A percentile compares a stretch with the other conserved stretches of the same genome.
phyloP scores from a whole-genome alignment of 2,797 vertebrate genomes.

The Mastacembelus armatus region DNA sequence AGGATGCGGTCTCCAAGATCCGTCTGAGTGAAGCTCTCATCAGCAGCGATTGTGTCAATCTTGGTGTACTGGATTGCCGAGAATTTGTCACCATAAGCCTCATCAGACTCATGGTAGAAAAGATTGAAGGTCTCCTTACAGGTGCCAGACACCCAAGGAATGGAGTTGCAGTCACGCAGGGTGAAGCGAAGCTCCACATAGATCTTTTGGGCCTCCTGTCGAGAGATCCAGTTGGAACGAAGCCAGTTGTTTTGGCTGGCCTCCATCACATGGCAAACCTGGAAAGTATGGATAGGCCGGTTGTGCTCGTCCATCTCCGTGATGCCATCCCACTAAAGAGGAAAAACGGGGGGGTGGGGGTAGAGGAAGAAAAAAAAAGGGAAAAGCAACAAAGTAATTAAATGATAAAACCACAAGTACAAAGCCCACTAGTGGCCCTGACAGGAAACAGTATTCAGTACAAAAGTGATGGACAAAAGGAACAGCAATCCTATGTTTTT shows the following conservation, averaged over 20 bases:
- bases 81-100: conserved; percentile 90
- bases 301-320: conserved; percentile 98
- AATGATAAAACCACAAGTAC: not conserved
- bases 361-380: too few relatives aligned
- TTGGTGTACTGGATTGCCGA: conserved; percentile 91
- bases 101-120: conserved; percentile 93
- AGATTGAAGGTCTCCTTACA: conserved; percentile 98
- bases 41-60: conserved; percentile 95
- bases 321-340: conserved; percentile 93
- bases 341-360: too few relatives aligned
- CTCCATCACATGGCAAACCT: conserved; percentile 97
- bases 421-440: not conserved
- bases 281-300: conserved; percentile 94
- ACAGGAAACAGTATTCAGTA: conserved; percentile 10
- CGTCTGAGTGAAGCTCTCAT: conserved; percentile 98
- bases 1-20: conserved; percentile 96
- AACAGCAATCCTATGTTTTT: not conserved
- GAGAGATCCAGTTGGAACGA: conserved; percentile 94
- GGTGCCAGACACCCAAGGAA: conserved; percentile 94
- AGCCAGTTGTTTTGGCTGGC: conserved; percentile 99
- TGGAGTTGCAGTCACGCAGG: conserved; percentile 95
- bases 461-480: not conserved
- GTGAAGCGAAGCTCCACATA: conserved; percentile 97
- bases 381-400: not conserved
- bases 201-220: conserved; percentile 94